Conservation (phyloP, 2,888 invertebrate genomes). For the Agonopterix alstromeriana region DNA sequence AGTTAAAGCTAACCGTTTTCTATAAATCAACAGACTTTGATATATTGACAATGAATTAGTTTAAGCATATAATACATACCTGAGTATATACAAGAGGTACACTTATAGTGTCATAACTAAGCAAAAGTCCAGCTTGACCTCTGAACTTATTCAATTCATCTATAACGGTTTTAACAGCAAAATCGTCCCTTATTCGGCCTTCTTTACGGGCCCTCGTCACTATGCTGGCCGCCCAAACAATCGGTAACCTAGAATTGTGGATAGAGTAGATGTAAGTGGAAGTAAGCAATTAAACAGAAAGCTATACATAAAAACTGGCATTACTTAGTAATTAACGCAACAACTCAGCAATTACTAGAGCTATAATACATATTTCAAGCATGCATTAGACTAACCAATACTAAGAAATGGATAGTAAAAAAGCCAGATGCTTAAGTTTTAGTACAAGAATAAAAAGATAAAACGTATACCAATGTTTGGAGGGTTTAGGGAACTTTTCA, state of each 20-base stretch:
- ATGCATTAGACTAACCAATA: not conserved
- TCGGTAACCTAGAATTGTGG: conserved; percentile 80
- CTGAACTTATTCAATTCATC: conserved; percentile 92
- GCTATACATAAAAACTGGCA: no score
- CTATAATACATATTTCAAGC: not conserved
- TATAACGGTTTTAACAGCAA: conserved; percentile 93
- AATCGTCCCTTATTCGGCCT: conserved; percentile 92
- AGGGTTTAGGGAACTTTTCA: conserved; percentile 87
- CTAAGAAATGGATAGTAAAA: not conserved
- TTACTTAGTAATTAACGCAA: no score
- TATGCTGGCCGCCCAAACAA: conserved; percentile 94
- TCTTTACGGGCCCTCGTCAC: conserved; percentile 93
- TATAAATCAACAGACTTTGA: no score
- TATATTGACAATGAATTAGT: not conserved
- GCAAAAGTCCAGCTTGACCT: conserved; percentile 84
- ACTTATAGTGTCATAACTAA: conserved; percentile 87
- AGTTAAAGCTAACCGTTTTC: no score
- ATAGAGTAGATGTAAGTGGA: not conserved
- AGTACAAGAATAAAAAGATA: conserved; percentile 1
- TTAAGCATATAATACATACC: conserved; percentile 41
- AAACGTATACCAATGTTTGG: conserved; percentile 85
- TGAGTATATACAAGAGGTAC: conserved; percentile 91
- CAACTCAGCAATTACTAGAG: not conserved
- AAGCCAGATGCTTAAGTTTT: conserved; percentile 2
- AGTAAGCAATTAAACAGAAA: not conserved